Base-by-base conservation (phyloP, 2,113 vertebrate genomes). In the Pterophyllum scalare region DNA sequence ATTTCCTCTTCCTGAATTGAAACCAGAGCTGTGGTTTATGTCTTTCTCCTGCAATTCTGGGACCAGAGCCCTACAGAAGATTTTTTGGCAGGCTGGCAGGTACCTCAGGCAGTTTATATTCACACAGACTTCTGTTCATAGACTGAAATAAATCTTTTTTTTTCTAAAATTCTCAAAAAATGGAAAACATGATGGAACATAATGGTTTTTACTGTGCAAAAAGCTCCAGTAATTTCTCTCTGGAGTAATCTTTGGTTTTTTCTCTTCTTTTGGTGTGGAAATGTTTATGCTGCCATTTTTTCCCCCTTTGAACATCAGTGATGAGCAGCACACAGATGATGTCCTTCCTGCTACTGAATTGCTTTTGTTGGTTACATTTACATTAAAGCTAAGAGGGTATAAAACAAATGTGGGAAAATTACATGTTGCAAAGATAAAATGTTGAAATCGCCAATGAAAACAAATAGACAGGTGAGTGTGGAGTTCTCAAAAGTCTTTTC, bases 41-140 rank as follows among this genome's bases (percentile, higher is more conserved):
- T 77, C 77, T 86, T 75, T 88, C 78, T 84, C 60, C 75, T 28
- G 86, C 59, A 75, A 82, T 65, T 88, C 65, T 88, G 84, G 81
- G 86, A 89, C 79, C 70, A 14, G 24, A 88, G 79, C 61, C 35
- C 81, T 77, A 52, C 80, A 83, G 77, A 84, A 77, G 24, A 76
- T 78, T 88, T 76, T 77, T 38, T 46, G 85, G 87, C 89, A 84
- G 26, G 60, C 67, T 87, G 79, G 75, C 80, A 86, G 84, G 12
- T 49, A 84, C 91, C 84, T 60, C 74, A 77, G 89, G 86, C 81
- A 64, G n/a, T 88, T 90, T 70, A 70, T 75, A 86, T 83, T 87
- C 79, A 84, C 52, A 75, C 74, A 62, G 81, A 72, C 49, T 82
- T 84, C 54, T 75, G 59, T 62, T 84, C 87, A 86, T 49, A 70